phyloP scores from a whole-genome alignment of 2,888 invertebrate genomes.

The Agrotis clavis region DNA sequence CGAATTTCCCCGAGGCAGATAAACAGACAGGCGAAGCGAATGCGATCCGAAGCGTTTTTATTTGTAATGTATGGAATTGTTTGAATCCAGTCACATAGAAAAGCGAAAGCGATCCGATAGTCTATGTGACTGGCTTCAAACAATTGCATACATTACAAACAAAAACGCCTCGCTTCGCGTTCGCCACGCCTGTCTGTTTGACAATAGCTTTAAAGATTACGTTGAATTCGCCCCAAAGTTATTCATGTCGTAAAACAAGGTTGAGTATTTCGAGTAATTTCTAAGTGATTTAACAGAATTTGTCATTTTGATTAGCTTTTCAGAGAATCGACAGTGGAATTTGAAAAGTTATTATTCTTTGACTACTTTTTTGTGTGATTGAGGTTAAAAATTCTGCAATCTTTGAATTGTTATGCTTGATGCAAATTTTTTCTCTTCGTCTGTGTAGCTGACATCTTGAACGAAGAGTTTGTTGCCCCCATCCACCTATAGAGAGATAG shows the following conservation, averaged over 20 bases:
- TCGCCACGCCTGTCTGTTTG: no score
- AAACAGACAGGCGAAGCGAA: no score
- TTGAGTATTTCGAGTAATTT: constrained; percentile 46
- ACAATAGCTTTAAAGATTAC: no score
- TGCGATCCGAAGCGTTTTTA: no score
- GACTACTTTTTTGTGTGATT: constrained; percentile 28
- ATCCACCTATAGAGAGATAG: background rate
- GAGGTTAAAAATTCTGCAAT: constrained; percentile 25
- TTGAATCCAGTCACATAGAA: no score
- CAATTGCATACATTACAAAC: no score
- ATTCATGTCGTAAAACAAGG: constrained; percentile 47
- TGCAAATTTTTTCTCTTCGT: background rate
- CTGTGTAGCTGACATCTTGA: constrained; percentile 1
- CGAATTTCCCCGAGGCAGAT: constrained; percentile 36
- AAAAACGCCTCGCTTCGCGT: no score
- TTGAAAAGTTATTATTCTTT: constrained; percentile 42
- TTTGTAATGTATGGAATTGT: no score
- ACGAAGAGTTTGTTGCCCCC: constrained; percentile 28
- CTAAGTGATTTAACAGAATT: constrained; percentile 38
- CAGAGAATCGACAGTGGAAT: constrained; percentile 35
- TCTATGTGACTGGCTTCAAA: no score
- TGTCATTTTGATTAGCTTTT: constrained; percentile 49
- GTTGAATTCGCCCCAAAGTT: constrained; percentile 29
- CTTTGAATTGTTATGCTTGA: constrained; percentile 12
- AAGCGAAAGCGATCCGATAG: no score